These are phyloP conservation scores for Papilio elwesi DNA, from an alignment of 2,888 invertebrate genomes.

Conservation along the genomic window DNA sequence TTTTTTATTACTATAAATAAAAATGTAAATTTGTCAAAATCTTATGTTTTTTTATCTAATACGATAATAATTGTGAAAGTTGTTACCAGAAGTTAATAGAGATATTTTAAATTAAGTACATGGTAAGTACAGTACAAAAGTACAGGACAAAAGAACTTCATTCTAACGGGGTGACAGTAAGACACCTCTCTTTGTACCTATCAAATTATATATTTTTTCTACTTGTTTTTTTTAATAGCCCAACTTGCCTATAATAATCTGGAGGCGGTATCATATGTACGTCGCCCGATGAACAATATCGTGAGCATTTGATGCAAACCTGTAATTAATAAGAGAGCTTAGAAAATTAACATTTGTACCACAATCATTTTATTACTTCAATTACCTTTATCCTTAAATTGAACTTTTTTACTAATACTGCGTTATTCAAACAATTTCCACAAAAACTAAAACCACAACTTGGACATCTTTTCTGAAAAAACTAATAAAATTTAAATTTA, in stretches of 20 bases:
- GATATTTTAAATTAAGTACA: too few species aligned
- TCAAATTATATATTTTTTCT: too few species aligned
- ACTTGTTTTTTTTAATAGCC: neutral
- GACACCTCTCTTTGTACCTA: too few species aligned
- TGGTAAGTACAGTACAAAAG: too few species aligned
- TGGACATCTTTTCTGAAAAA: slow-evolving; percentile 10
- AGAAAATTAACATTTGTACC: neutral
- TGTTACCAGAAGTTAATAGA: too few species aligned
- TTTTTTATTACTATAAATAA: too few species aligned
- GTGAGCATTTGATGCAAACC: slow-evolving; percentile 4
- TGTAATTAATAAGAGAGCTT: neutral
- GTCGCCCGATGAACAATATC: slow-evolving; percentile 8
- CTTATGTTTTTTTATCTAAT: too few species aligned
- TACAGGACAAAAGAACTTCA: too few species aligned
- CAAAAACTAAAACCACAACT: slow-evolving; percentile 21
- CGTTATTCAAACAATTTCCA: neutral
- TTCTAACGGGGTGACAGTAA: too few species aligned
- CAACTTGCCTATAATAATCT: neutral
- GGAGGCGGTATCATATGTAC: slow-evolving; percentile 14
- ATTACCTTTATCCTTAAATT: neutral
- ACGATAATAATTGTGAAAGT: too few species aligned
- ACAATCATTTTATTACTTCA: neutral
- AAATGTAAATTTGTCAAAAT: too few species aligned
- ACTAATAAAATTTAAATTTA: neutral
- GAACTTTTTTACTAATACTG: slow-evolving; percentile 1